A percentile compares a stretch with the other conserved stretches of the same genome.
These are phyloP conservation scores for Edolisoma coerulescens DNA, from an alignment of 2,113 vertebrate species.

Conservation along the genomic window DNA sequence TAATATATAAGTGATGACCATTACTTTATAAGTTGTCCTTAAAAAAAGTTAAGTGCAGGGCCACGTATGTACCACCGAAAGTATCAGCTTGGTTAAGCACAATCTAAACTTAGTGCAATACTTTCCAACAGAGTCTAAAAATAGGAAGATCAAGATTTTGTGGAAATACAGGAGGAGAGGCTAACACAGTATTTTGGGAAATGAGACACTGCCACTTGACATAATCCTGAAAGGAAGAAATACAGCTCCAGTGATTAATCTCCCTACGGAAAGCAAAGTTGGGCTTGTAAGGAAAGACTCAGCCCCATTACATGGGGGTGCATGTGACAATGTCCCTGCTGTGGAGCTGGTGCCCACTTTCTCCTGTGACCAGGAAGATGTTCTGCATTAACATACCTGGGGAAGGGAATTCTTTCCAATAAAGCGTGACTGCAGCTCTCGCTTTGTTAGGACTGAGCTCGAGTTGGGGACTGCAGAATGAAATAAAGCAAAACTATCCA, in stretches of 20 bases:
- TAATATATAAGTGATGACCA: neutral
- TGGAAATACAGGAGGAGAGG: neutral
- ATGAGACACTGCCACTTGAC: neutral
- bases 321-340: neutral
- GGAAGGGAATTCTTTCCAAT: neutral
- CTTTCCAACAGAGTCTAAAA: neutral
- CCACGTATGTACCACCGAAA: neutral
- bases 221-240: neutral
- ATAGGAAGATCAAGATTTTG: neutral
- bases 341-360: neutral
- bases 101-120: constrained; percentile 10
- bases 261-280: neutral
- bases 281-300: neutral
- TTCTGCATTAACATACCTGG: neutral
- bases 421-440: neutral
- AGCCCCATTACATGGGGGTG: neutral
- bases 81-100: neutral
- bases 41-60: neutral
- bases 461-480: neutral
- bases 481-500: neutral
- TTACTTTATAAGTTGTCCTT: neutral
- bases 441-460: neutral
- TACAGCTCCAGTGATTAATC: neutral
- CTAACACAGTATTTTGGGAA: neutral
- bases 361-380: neutral